A percentile compares a stretch with the other conserved stretches of the same genome.
These are phyloP conservation scores for Amblyteles armatorius DNA, from an alignment of 2,888 invertebrate species.

Conservation along the genomic window DNA sequence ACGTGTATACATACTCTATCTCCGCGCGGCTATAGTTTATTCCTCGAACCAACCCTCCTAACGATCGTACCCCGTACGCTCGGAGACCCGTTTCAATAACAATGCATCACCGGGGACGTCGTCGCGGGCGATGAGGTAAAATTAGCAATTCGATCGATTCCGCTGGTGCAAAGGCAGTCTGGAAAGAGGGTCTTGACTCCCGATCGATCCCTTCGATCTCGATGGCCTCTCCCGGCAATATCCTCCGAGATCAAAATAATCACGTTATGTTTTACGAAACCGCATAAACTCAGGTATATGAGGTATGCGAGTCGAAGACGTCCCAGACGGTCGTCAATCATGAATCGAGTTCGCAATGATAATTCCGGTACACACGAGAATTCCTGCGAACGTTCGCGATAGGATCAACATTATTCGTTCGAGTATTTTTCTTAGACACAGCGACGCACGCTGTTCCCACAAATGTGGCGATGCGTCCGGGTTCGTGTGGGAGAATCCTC, in stretches of 20 bases:
- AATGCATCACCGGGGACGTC: constrained; percentile 50
- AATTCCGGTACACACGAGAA: constrained; percentile 33
- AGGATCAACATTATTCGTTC: constrained; percentile 27
- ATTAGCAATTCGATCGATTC: constrained; percentile 63
- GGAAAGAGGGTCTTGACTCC: constrained; percentile 36
- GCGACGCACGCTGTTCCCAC: not conserved
- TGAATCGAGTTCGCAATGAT: constrained; percentile 50
- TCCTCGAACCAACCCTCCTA: not conserved
- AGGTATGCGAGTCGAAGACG: constrained; percentile 18
- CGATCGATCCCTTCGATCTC: constrained; percentile 51
- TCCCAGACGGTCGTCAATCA: constrained; percentile 60
- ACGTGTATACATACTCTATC: not conserved
- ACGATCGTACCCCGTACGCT: constrained; percentile 20
- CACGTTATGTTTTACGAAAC: constrained; percentile 41
- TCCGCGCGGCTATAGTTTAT: constrained; percentile 4
- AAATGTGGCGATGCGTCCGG: not conserved
- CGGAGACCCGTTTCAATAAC: constrained; percentile 48
- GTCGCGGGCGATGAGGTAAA: constrained; percentile 57
- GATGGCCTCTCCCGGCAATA: constrained; percentile 18
- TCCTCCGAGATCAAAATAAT: constrained; percentile 44
- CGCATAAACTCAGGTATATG: constrained; percentile 29
- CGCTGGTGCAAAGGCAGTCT: constrained; percentile 42
- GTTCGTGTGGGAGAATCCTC: not conserved
- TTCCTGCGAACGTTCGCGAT: constrained; percentile 6
- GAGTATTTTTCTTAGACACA: constrained; percentile 19